Evolutionary conservation across 2,113 vertebrate species (phyloP).

Genomic region (Mus spicilegus): DNA sequence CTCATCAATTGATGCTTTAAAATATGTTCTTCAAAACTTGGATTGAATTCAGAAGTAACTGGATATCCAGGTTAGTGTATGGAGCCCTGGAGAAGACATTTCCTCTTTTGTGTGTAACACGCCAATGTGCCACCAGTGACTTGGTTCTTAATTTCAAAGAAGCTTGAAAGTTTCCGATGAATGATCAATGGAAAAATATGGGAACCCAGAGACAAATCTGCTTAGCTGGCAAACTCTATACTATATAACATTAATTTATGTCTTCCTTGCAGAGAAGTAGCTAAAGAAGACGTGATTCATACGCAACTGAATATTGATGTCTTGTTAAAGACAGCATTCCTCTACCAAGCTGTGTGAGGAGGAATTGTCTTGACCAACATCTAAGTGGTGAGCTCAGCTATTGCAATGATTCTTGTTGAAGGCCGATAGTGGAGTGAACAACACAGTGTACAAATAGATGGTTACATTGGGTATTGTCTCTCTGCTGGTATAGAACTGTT

Average conservation of each 20-base stretch:
- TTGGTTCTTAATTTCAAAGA: not conserved
- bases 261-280: not conserved
- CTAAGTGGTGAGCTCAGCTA: not conserved
- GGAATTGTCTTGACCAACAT: conserved; percentile 2
- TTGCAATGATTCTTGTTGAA: not conserved
- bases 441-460: not conserved
- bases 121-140: not conserved
- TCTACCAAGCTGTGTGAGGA: not conserved
- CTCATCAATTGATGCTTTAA: not conserved
- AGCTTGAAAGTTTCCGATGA: not conserved
- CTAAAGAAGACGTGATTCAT: conserved; percentile 4
- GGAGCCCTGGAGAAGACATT: not conserved
- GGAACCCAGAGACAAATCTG: conserved; percentile 34
- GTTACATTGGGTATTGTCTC: not conserved
- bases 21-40: not conserved
- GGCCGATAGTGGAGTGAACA: not conserved
- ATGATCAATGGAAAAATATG: conserved; percentile 23
- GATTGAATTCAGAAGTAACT: not conserved
- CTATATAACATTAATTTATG: not conserved
- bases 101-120: not conserved
- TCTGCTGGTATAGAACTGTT: not conserved
- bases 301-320: not conserved
- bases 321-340: not conserved
- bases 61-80: not conserved
- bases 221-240: conserved; percentile 30